phyloP scores from a whole-genome alignment of 2,113 vertebrate species.

The Cephalopholis sonnerati region DNA sequence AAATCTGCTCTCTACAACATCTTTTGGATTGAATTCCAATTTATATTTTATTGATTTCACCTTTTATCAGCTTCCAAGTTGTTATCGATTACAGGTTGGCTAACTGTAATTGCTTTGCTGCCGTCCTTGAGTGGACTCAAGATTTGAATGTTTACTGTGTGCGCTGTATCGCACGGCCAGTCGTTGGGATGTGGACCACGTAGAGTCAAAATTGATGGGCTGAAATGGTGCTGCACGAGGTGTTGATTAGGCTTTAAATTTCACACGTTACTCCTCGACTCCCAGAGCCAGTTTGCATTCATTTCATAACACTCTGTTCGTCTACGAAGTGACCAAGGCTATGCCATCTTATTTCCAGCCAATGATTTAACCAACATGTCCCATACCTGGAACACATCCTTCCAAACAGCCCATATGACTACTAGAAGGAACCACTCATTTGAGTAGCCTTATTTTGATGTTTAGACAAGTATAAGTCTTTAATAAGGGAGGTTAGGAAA shows the following conservation, averaged over 20 bases:
- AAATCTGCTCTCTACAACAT: neutral
- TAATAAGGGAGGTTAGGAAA: neutral
- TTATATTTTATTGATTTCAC: constrained; percentile 19
- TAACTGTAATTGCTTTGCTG: neutral
- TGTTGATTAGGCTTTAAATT: constrained; percentile 6
- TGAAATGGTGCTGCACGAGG: neutral
- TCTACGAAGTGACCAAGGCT: neutral
- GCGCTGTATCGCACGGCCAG: neutral
- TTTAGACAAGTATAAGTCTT: neutral
- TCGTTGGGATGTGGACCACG: neutral
- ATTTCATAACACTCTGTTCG: neutral
- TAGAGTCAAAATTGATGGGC: neutral
- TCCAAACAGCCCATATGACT: neutral
- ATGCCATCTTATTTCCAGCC: neutral
- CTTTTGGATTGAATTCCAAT: neutral
- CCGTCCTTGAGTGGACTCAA: neutral
- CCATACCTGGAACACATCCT: neutral
- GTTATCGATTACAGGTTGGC: neutral
- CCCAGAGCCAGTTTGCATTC: neutral
- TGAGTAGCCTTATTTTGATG: neutral
- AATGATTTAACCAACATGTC: neutral
- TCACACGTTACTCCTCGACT: neutral
- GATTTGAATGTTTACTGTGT: neutral
- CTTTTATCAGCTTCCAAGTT: neutral
- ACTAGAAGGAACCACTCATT: neutral